Evolutionary conservation across 1,140 invertebrate genomes (phyloP).

Genomic region (Drosophila baimaii): DNA sequence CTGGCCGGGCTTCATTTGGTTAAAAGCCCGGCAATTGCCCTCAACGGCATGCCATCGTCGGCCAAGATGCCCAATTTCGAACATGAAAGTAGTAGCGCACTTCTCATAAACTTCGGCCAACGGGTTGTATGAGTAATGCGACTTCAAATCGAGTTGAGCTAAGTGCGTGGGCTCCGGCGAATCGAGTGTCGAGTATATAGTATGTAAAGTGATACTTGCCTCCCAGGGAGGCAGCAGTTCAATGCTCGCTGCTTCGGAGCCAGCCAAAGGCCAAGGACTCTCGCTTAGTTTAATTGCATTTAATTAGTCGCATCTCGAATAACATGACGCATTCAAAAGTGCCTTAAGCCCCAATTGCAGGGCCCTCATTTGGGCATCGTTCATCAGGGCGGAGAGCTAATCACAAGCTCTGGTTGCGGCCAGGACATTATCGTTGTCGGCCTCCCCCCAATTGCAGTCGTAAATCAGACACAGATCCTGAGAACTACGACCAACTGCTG

Average conservation of each 20-base stretch:
- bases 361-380: constrained; percentile 22
- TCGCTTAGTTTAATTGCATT: constrained; percentile 60
- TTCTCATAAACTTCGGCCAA: constrained; percentile 39
- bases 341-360: constrained; percentile 46
- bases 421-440: constrained; percentile 53
- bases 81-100: constrained; percentile 13
- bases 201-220: constrained; percentile 29
- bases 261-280: constrained; percentile 50
- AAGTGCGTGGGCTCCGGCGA: constrained; percentile 12
- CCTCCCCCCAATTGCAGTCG: constrained; percentile 57
- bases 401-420: constrained; percentile 34
- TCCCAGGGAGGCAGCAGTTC: constrained; percentile 38
- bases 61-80: constrained; percentile 45
- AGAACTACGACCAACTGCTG: constrained; percentile 46
- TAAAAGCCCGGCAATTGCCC: constrained; percentile 60
- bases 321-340: constrained; percentile 33
- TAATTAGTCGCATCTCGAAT: constrained; percentile 62
- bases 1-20: constrained; percentile 55
- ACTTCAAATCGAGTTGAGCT: constrained; percentile 11
- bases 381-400: constrained; percentile 26
- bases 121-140: constrained; percentile 67
- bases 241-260: constrained; percentile 25
- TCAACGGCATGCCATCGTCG: constrained; percentile 19
- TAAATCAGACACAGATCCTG: constrained; percentile 61
- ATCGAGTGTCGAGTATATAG: constrained; percentile 7